Conservation (phyloP, 2,113 vertebrate species). For the Dendrocopos noguchii region DNA sequence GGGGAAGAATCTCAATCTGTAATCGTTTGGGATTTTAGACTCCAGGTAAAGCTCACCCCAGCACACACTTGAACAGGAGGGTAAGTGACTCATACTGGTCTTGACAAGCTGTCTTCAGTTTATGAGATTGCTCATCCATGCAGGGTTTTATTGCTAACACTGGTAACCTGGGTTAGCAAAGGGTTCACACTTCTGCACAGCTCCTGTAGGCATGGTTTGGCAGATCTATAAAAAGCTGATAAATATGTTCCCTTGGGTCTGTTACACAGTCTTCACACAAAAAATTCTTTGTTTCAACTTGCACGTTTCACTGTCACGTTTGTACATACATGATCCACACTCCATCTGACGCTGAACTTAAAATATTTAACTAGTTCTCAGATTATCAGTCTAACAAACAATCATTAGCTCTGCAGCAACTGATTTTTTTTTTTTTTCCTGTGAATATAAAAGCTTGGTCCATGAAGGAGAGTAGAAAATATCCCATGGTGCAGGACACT, state of each 20-base stretch:
- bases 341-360: not conserved
- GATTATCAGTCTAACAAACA: not conserved
- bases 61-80: not conserved
- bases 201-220: not conserved
- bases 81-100: not conserved
- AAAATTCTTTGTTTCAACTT: not conserved
- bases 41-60: no score
- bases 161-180: not conserved
- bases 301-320: not conserved
- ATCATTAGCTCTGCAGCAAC: not conserved
- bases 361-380: not conserved
- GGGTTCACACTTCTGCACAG: not conserved
- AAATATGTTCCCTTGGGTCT: not conserved
- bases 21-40: no score
- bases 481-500: not conserved
- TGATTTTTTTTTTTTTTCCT: not conserved
- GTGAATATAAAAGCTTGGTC: not conserved
- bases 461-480: not conserved
- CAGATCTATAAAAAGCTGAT: not conserved
- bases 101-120: not conserved
- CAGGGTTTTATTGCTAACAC: not conserved
- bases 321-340: accelerated
- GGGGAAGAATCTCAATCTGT: no score
- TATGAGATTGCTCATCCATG: not conserved
- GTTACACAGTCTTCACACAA: not conserved